A percentile compares a stretch with the other conserved stretches of the same genome.
These are phyloP conservation scores for Grus americana DNA, from an alignment of 2,113 vertebrate genomes.

Conservation along the genomic window DNA sequence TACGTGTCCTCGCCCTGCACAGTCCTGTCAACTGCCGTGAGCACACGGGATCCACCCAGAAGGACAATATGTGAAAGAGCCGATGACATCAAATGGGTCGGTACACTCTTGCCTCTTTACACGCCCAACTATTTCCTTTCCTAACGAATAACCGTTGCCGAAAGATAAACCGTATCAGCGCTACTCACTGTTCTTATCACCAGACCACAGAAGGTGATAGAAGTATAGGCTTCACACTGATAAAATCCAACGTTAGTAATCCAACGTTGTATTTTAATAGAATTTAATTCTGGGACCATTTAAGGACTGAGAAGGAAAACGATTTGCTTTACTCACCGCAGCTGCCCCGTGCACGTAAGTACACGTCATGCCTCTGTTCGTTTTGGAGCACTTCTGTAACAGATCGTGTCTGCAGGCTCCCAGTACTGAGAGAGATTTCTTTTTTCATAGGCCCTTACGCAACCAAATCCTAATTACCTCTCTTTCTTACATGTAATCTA, in stretches of 20 bases:
- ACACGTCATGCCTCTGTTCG: rapidly evolving
- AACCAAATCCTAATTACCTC: not conserved
- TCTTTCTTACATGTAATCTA: not conserved
- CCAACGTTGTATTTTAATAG: not conserved
- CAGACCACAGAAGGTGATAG: not conserved
- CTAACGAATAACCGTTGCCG: not conserved
- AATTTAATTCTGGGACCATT: not conserved
- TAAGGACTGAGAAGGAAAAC: not conserved
- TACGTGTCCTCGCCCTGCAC: not conserved
- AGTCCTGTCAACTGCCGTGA: not conserved
- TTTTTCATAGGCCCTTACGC: not conserved
- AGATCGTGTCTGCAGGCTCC: not conserved
- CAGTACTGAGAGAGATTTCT: not conserved
- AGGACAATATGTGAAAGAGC: not conserved
- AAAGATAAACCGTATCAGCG: not conserved
- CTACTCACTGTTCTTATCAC: not conserved
- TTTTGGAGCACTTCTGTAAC: not conserved
- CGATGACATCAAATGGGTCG: not conserved
- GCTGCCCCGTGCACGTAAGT: not conserved
- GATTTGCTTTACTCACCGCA: not conserved
- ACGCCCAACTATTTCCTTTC: not conserved
- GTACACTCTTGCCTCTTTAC: not conserved
- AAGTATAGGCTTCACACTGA: not conserved
- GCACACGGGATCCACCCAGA: not conserved
- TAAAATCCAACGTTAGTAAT: not conserved